Evolutionary conservation across 2,113 vertebrate species (phyloP), one percentile per base, ranked within the genome.

Genomic region (Paramormyrops kingsleyae): DNA sequence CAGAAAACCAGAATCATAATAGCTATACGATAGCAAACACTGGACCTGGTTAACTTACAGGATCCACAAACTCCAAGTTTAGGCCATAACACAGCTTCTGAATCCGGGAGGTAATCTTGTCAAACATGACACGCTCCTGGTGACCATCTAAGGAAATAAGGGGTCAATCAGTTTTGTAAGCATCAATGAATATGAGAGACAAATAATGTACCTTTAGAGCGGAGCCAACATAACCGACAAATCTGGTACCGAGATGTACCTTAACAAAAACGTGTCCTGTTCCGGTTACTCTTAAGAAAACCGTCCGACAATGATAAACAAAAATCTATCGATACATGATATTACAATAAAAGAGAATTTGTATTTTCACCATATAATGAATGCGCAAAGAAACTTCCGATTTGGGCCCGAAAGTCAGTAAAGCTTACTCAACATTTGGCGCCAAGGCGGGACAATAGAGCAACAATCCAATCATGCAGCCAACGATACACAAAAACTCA

Each of bases 51-150:
- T 44, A 88, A 97, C 97, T 97, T 94, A 99, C 98, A 0, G 98
- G 97, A 85, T 99, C 98, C 10, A 99, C 98, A 86, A 99, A 99
- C 90, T 99, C 98, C 5, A 94, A 90, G 4, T 98, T 99, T 93
- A 99, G 98, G 83, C 98, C 98, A 1, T 99, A 99, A 93, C 98
- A 99, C 47, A 99, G 97, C 92, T 99, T 99, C 96, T 99, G 98
- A 92, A 99, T 98, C 49, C 98, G 96, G 2, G 97, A 99, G 0
- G 98, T 99, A 92, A 99, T 99, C 94, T 99, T 99, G 94, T 99
- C 98, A 31, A 99, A 99, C 97, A 97, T 98, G 90, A 99, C 97
- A 0, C 95, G 96, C 93, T 99, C 98, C 10, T 97, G 96, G 88
- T 96, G 97, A 27, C 98, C 98, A 95, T 98, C 98, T 99, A 92